Evolutionary conservation across 2,113 vertebrate species (phyloP), one percentile per base, ranked within the genome.

Genomic region (Athene noctua): DNA sequence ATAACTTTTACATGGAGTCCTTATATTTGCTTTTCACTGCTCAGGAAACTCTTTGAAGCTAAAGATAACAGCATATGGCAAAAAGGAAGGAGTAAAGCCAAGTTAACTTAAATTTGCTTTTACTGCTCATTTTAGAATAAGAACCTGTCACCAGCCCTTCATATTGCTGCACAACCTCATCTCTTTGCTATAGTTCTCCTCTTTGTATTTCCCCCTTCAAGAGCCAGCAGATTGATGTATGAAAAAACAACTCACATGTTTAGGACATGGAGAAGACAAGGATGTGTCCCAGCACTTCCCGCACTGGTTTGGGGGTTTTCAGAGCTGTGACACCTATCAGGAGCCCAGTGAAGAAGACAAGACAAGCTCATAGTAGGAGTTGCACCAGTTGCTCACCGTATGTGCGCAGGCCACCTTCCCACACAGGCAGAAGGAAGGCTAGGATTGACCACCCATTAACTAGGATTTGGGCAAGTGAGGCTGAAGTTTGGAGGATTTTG

Each of bases 121-220:
- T 57, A 9, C 17, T 68, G 18, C 20, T 47, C 46, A 21, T 27
- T 46, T 63, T 36, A 67, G 47, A 27, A 23, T 29, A 44, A 79
- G 66, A 44, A 81, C 2, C n/a, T 71, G 27, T 15, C 14, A 21
- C 46, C 67, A 66, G 42, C 13, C 29, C 18, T 61, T 81, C 9
- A 2, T 27, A 21, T 3, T 57, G 38, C 26, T 52, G 21, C 4
- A 13, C 0, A 1, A 36, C 40, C 55, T 13, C 9, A 47, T 32
- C 44, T 59, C 20, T 79, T 86, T n/a, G 6, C 27, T 68, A 12
- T 3, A 47, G 15, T 11, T n/a, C 34, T 44, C 23, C 21, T 63
- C 40, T 19, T 59, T 90, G 38, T 23, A 16, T 7, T 54, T 32
- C 13, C 19, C 18, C 15, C 25, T 14, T 15, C 26, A 29, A 54